Conservation (phyloP, 2,113 vertebrate genomes). For the Crotalus tigris region DNA sequence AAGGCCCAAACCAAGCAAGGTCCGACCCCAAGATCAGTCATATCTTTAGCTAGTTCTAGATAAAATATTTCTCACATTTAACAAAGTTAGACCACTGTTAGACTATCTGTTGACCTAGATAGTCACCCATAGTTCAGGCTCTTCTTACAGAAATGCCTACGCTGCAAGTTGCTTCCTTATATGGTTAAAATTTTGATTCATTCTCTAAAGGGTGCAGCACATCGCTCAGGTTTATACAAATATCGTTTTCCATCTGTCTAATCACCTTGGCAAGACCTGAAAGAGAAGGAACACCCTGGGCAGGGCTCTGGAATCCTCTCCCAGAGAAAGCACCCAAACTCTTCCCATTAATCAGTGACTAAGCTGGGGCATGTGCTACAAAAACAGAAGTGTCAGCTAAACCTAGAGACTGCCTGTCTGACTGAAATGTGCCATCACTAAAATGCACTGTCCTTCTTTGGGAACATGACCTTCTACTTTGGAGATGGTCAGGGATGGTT, state of each 20-base stretch:
- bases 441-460: background rate
- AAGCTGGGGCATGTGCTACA: background rate
- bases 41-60: background rate
- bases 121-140: background rate
- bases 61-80: background rate
- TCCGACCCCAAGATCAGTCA: background rate
- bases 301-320: background rate
- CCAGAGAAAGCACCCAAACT: background rate
- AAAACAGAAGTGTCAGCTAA: constrained; percentile 18
- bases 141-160: background rate
- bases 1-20: background rate
- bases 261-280: constrained; percentile 25
- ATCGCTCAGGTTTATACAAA: background rate
- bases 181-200: background rate
- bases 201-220: background rate
- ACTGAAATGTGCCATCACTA: background rate
- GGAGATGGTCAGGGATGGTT: background rate
- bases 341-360: constrained; percentile 24
- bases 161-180: constrained; percentile 15
- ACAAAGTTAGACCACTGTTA: background rate
- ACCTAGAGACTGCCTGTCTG: background rate
- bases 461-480: background rate
- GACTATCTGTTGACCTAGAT: background rate
- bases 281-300: constrained; percentile 8
- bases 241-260: background rate